Conservation (phyloP, 2,888 invertebrate species). For the Crepidodera aurea region DNA sequence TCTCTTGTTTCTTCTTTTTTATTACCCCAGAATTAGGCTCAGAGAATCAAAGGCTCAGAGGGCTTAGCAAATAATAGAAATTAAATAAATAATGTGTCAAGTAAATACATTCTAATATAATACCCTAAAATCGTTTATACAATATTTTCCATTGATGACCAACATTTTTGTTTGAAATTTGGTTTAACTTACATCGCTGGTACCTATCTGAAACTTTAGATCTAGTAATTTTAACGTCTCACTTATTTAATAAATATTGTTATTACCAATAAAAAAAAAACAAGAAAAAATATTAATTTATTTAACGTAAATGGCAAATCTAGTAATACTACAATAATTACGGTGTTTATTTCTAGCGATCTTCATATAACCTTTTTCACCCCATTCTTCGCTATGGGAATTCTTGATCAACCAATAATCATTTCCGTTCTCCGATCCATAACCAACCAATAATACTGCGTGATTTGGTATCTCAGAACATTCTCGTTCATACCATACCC, state of each 20-base stretch:
- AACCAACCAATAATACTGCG: conserved; percentile 31
- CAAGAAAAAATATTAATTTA: not conserved
- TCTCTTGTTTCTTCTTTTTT: too few relatives aligned
- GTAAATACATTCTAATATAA: too few relatives aligned
- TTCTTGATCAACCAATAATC: conserved; percentile 70
- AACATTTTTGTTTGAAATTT: too few relatives aligned
- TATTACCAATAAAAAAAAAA: not conserved
- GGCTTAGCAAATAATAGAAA: too few relatives aligned
- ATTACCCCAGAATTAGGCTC: too few relatives aligned
- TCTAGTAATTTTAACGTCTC: too few relatives aligned
- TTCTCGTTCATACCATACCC: conserved; percentile 33
- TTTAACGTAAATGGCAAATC: conserved; percentile 14
- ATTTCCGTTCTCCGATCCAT: conserved; percentile 30
- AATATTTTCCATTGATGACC: too few relatives aligned
- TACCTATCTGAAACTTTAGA: too few relatives aligned
- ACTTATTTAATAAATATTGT: not conserved
- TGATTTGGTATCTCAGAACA: conserved; percentile 30
- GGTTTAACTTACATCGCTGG: too few relatives aligned
- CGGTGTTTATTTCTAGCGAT: conserved; percentile 31
- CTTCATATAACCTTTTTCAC: conserved; percentile 38
- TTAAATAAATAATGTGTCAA: too few relatives aligned
- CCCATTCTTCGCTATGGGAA: conserved; percentile 63
- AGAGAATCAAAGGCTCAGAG: too few relatives aligned
- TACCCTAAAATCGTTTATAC: too few relatives aligned
- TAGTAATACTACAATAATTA: conserved; percentile 30